These are phyloP conservation scores for Pollimyrus isidori DNA, from an alignment of 2,113 vertebrate genomes.

Conservation along the genomic window DNA sequence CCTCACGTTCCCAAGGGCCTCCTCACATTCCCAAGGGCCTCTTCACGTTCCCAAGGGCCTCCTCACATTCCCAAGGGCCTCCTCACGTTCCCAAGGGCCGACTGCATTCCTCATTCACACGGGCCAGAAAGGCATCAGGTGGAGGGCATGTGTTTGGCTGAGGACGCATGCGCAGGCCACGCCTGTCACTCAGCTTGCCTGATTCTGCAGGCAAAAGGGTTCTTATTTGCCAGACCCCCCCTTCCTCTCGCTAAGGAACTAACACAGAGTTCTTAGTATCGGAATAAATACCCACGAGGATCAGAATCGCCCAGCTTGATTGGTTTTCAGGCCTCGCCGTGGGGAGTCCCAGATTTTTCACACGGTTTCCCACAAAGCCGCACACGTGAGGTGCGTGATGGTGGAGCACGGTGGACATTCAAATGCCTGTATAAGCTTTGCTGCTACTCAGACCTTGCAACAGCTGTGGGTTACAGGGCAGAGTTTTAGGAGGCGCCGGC, in stretches of 20 bases:
- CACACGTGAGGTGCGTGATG: background rate
- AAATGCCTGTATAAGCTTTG: background rate
- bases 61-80: no score
- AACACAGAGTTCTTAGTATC: background rate
- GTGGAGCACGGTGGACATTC: background rate
- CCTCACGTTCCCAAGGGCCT: no score
- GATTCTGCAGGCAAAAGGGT: background rate
- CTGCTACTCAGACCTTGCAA: background rate
- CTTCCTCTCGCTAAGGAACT: background rate
- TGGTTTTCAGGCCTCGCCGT: background rate
- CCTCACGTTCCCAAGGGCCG: no score
- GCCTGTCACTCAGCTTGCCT: background rate
- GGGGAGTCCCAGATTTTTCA: background rate
- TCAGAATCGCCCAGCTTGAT: background rate
- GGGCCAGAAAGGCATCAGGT: background rate
- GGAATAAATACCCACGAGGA: background rate
- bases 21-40: no score
- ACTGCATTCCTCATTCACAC: background rate
- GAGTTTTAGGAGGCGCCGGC: background rate
- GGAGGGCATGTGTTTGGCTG: background rate
- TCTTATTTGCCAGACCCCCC: background rate
- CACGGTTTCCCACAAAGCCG: background rate
- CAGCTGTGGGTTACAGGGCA: background rate
- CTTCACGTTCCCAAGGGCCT: no score
- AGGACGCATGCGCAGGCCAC: background rate